Evolutionary conservation across 2,888 invertebrate genomes (phyloP), one percentile per base, ranked within the genome.

Genomic region (Ectropis crepuscularia): DNA sequence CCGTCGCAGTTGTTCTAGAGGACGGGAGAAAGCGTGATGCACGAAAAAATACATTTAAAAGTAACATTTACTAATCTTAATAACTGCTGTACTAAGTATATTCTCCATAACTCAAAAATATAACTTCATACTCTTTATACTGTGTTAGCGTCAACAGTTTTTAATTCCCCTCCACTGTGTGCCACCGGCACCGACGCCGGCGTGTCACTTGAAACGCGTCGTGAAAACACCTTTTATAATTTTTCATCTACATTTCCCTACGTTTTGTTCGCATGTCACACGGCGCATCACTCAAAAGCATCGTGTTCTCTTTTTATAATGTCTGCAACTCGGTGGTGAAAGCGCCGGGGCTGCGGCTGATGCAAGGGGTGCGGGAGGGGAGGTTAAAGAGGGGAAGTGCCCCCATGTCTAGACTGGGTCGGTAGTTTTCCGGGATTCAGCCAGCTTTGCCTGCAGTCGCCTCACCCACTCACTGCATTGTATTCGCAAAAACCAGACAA

Each of bases 351-450:
- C 73, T 80, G 80, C 76, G 72, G 70, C 65, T 70, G 71, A 70
- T 68, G 73, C 61, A 76, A 71, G 72, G 72, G 59, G 76, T 70
- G 79, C 72, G 77, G 70, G 75, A 71, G 70, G 75, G 69, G 74
- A 74, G 67, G 72, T 70, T 69, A 61, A 72, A 70, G 81, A 82
- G 88, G 90, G 89, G 89, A 88, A 87, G 82, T 90, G 91, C 92
- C 92, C 89, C 92, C 92, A 89, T 83, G 93, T 93, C 93, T 93
- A 93, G 93, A 93, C 93, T 93, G 93, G 93, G 93, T 93, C 92
- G 93, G 91, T 92, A 93, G 93, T 92, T 92, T 91, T 93, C 93
- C 92, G 88, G 92, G 92, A 90, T 92, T 90, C 92, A 90, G 88
- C 79, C 87, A 85, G 87, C 88, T 88, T 88, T 89, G 89, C 83